Percentiles rank a stretch among this genome's conserved stretches.
phyloP scores from a whole-genome alignment of 2,888 invertebrate genomes.

The Apeira syringaria region DNA sequence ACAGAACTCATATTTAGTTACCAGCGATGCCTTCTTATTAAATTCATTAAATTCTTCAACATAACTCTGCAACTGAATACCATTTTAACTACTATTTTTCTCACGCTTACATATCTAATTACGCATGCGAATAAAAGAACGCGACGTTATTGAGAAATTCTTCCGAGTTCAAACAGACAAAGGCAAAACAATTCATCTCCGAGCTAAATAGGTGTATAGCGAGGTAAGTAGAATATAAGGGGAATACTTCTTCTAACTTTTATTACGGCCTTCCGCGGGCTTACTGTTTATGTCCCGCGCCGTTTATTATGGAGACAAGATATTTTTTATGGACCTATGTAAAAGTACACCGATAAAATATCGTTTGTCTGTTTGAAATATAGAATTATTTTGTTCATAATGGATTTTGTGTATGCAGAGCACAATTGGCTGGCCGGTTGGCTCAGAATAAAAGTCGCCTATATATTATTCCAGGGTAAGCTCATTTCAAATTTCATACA shows the following conservation, averaged over 20 bases:
- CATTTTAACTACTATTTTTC: no score
- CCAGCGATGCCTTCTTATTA: no score
- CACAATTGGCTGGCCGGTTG: no score
- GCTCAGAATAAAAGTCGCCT: no score
- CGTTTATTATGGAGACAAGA: constrained; percentile 57
- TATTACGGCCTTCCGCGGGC: constrained; percentile 54
- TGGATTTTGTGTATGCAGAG: constrained; percentile 9
- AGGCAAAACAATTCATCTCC: constrained; percentile 42
- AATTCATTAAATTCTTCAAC: no score
- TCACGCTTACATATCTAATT: no score
- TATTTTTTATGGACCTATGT: constrained; percentile 55
- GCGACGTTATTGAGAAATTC: constrained; percentile 37
- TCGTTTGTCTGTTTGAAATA: constrained; percentile 39
- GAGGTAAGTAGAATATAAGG: constrained; percentile 37
- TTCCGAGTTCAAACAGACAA: constrained; percentile 39
- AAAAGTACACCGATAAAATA: constrained; percentile 46
- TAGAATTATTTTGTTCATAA: constrained; percentile 18
- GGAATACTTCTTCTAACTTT: constrained; percentile 54
- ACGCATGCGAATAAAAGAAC: constrained; percentile 26
- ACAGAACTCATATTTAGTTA: no score
- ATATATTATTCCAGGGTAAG: no score
- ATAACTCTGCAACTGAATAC: no score
- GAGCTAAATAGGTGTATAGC: constrained; percentile 37
- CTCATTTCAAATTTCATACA: no score
- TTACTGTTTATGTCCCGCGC: constrained; percentile 54